Percentiles rank a stretch among this genome's conserved stretches.
These are phyloP conservation scores for Argynnis bischoffii DNA, from an alignment of 2,888 invertebrate species.

Conservation along the genomic window DNA sequence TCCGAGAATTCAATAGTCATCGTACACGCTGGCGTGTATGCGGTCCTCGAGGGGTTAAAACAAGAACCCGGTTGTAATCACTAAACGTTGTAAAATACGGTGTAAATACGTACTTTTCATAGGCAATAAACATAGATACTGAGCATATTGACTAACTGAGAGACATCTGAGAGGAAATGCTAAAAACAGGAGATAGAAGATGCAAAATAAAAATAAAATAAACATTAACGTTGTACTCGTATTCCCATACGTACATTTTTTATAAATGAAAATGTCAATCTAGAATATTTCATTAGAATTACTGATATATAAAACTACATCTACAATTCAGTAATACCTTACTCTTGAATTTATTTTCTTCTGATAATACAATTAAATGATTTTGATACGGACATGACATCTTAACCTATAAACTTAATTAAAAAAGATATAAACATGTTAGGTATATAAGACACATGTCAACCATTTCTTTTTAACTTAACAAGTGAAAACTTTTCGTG, in stretches of 20 bases:
- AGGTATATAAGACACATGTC: slow-evolving; percentile 18
- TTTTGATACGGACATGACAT: slow-evolving; percentile 80
- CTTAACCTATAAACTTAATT: slow-evolving; percentile 51
- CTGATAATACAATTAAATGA: slow-evolving; percentile 61
- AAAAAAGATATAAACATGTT: slow-evolving; percentile 25
- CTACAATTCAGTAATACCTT: slow-evolving; percentile 47
- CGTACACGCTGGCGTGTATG: too few relatives aligned
- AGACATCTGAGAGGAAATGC: too few relatives aligned
- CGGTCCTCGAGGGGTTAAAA: too few relatives aligned
- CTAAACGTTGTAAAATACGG: too few relatives aligned
- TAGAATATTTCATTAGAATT: neutral
- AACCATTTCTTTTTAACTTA: slow-evolving; percentile 8
- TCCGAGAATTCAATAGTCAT: too few relatives aligned
- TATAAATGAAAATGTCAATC: neutral
- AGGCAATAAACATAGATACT: too few relatives aligned
- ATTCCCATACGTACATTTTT: slow-evolving; percentile 11
- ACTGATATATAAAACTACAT: neutral
- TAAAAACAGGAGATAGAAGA: too few relatives aligned
- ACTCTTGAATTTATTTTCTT: slow-evolving; percentile 43
- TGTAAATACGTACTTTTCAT: too few relatives aligned
- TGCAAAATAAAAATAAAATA: neutral
- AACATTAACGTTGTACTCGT: slow-evolving; percentile 23
- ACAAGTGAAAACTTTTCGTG: neutral
- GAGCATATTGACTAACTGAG: too few relatives aligned
- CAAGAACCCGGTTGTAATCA: too few relatives aligned